Evolutionary conservation across 2,888 invertebrate genomes (phyloP).

Genomic region (Cynaeus angustus): DNA sequence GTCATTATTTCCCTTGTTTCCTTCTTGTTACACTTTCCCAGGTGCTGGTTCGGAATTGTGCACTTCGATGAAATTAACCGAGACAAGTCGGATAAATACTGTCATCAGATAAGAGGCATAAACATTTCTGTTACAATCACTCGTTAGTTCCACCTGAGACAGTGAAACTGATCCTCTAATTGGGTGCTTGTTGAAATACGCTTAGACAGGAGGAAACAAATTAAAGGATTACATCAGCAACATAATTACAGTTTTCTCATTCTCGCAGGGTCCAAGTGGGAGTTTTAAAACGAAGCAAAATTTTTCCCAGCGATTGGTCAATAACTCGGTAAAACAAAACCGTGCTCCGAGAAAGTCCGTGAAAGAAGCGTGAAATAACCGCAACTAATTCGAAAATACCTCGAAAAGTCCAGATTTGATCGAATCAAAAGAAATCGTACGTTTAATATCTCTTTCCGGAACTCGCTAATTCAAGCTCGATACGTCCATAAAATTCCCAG

Average conservation of each 20-base stretch:
- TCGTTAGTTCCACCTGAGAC: constrained; percentile 12
- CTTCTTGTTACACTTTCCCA: neutral
- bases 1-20: neutral
- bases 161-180: constrained; percentile 20
- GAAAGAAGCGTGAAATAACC: constrained; percentile 27
- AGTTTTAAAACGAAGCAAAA: neutral
- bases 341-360: constrained; percentile 8
- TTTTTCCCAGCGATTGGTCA: neutral
- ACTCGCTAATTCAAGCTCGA: constrained; percentile 19
- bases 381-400: constrained; percentile 2
- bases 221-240: constrained; percentile 14
- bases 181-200: constrained; percentile 17
- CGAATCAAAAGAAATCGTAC: neutral
- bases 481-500: constrained; percentile 33
- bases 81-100: constrained; percentile 15
- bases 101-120: constrained; percentile 17
- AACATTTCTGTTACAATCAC: constrained; percentile 22
- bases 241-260: constrained; percentile 15
- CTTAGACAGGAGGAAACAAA: constrained; percentile 8
- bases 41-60: neutral
- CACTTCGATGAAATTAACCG: constrained; percentile 7
- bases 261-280: constrained; percentile 13
- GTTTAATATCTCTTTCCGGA: constrained; percentile 28
- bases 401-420: constrained; percentile 9
- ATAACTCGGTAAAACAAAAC: neutral